These are phyloP conservation scores for Clepsis dumicolana DNA, from an alignment of 2,888 invertebrate genomes.

Conservation along the genomic window DNA sequence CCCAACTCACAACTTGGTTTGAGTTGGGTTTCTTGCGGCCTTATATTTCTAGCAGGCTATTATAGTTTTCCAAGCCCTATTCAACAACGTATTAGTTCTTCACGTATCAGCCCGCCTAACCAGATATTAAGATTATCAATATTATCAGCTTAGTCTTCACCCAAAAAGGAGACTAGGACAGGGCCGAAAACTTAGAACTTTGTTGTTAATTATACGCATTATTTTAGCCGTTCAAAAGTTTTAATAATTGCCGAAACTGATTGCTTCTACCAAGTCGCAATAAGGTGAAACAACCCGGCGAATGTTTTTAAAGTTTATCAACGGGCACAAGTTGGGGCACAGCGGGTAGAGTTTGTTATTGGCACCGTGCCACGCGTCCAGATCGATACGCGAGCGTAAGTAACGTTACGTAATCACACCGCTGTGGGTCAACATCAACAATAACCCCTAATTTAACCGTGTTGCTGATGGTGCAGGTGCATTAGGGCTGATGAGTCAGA, in stretches of 20 bases:
- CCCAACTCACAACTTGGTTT: background rate
- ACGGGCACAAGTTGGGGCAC: conserved; percentile 61
- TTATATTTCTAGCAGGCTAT: background rate
- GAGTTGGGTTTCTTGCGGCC: background rate
- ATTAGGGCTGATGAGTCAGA: background rate
- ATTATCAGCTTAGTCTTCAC: background rate
- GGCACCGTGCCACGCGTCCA: conserved; percentile 76
- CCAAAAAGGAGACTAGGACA: background rate
- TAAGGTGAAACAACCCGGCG: conserved; percentile 17
- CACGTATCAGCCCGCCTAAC: background rate
- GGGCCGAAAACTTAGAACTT: background rate
- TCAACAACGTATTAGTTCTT: background rate
- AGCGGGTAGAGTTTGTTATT: conserved; percentile 69
- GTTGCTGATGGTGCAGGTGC: conserved; percentile 24
- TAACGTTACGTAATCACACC: conserved; percentile 71
- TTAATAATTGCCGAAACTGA: background rate
- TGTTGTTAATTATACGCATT: background rate
- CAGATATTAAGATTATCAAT: background rate
- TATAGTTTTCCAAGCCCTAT: background rate
- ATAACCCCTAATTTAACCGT: conserved; percentile 37
- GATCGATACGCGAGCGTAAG: conserved; percentile 74
- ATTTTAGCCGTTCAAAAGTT: background rate
- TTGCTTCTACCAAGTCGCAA: conserved; percentile 10
- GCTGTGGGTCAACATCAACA: conserved; percentile 49
- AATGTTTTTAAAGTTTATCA: conserved; percentile 58